A percentile compares a stretch with the other conserved stretches of the same genome.
These are phyloP conservation scores for Chiridota heheva DNA, from an alignment of 35 echinoderm and acorn worm genomes.

Conservation along the genomic window DNA sequence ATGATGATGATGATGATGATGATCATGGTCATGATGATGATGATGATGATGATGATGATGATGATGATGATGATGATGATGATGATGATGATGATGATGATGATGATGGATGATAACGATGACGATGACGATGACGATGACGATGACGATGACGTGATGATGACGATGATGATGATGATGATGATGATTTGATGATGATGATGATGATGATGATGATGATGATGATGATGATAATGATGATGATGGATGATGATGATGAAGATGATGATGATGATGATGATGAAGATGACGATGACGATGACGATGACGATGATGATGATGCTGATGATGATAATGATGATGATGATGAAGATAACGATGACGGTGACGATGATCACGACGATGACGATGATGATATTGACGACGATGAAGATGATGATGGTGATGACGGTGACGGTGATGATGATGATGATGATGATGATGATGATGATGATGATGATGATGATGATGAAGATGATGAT, in stretches of 20 bases:
- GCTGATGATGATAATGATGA: neutral
- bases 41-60: slow-evolving; percentile 20
- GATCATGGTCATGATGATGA: neutral
- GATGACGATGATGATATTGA: slow-evolving; percentile 15
- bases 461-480: slow-evolving; percentile 17
- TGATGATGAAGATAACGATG: slow-evolving; percentile 18
- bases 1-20: slow-evolving; percentile 27
- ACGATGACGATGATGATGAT: neutral
- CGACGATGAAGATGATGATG: neutral
- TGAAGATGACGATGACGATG: slow-evolving; percentile 15
- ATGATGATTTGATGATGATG: slow-evolving; percentile 6
- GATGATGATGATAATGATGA: slow-evolving; percentile 22
- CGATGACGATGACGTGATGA: neutral
- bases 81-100: slow-evolving; percentile 36
- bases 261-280: neutral
- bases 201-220: slow-evolving; percentile 9
- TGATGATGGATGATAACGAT: slow-evolving; percentile 18
- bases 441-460: slow-evolving; percentile 25
- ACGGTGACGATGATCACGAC: slow-evolving; percentile 10
- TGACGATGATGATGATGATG: neutral
- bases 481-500: slow-evolving; percentile 30
- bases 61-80: slow-evolving; percentile 17
- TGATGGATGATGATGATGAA: slow-evolving; percentile 3
- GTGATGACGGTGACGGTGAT: slow-evolving; percentile 5
- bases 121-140: slow-evolving; percentile 14